These are phyloP conservation scores for Psittacula cyanocephala DNA, from an alignment of 2,113 vertebrate genomes.

Conservation along the genomic window DNA sequence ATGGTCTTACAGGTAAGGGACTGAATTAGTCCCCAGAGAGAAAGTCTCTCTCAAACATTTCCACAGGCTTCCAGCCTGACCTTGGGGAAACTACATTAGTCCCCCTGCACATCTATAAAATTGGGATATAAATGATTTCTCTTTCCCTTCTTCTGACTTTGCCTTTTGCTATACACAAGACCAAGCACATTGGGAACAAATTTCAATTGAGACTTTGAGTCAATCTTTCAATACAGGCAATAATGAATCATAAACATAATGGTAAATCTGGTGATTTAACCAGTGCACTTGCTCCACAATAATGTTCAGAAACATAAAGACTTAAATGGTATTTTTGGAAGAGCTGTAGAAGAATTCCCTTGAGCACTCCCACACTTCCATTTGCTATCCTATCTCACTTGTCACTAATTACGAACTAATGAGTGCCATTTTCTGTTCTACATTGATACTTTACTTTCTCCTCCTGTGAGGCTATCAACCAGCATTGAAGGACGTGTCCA, in stretches of 20 bases:
- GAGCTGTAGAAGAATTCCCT: constrained; percentile 19
- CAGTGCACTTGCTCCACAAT: not conserved
- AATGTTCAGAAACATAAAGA: constrained; percentile 3
- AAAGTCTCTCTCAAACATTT: not conserved
- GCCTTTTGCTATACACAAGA: not conserved
- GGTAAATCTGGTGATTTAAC: constrained; percentile 23
- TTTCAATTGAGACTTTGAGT: not conserved
- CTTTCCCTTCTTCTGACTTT: not conserved
- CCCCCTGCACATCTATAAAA: not conserved
- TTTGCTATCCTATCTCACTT: constrained; percentile 59
- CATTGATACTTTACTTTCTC: constrained; percentile 39
- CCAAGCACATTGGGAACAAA: not conserved
- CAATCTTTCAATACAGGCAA: not conserved
- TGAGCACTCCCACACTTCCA: constrained; percentile 37
- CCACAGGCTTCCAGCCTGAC: not conserved
- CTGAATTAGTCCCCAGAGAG: not conserved
- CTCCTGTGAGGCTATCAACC: constrained; percentile 31
- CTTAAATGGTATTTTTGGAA: not conserved
- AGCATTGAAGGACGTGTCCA: not conserved
- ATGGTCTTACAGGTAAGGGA: not conserved
- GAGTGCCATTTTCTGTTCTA: constrained; percentile 44
- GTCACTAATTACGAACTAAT: constrained; percentile 60
- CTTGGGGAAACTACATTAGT: not conserved
- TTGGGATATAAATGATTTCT: not conserved
- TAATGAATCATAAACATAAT: not conserved